A percentile compares a stretch with the other conserved stretches of the same genome.
Conservation (phyloP, 2,113 vertebrate species). For the Alexandromys fortis region DNA sequence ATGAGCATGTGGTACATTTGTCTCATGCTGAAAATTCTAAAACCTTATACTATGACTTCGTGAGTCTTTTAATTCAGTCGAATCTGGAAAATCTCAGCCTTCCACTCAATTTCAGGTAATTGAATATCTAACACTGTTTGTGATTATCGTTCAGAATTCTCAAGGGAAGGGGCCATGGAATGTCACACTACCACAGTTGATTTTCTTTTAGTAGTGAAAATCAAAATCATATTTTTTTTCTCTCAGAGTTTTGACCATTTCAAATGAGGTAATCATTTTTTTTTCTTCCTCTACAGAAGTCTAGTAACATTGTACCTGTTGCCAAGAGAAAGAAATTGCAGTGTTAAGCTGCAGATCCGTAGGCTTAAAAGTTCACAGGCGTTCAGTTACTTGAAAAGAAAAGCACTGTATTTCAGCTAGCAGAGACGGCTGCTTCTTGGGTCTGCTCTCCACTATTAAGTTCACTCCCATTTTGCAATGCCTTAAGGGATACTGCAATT, state of each 20-base stretch:
- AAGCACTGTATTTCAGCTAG: constrained; percentile 64
- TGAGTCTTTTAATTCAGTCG: constrained; percentile 29
- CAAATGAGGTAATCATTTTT: constrained; percentile 56
- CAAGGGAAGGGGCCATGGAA: background rate
- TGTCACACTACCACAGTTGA: constrained; percentile 34
- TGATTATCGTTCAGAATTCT: constrained; percentile 59
- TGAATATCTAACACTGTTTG: constrained; percentile 39
- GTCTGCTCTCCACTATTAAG: constrained; percentile 25
- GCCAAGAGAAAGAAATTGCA: constrained; percentile 76
- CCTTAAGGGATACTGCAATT: constrained; percentile 41
- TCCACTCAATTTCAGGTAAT: constrained; percentile 40
- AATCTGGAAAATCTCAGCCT: background rate
- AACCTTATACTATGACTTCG: background rate
- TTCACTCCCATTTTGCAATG: constrained; percentile 40
- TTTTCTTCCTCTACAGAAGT: constrained; percentile 64
- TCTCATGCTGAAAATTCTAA: background rate
- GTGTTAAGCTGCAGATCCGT: constrained; percentile 62
- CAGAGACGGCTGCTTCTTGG: constrained; percentile 1
- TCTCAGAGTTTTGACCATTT: constrained; percentile 57
- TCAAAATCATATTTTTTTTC: constrained; percentile 48
- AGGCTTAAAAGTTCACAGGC: constrained; percentile 67
- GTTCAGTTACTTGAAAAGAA: constrained; percentile 72
- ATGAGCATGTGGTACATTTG: background rate
- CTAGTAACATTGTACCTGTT: constrained; percentile 49
- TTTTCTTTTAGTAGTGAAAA: constrained; percentile 56